phyloP scores from a whole-genome alignment of 1,140 invertebrate species.

The Eurosta solidaginis region DNA sequence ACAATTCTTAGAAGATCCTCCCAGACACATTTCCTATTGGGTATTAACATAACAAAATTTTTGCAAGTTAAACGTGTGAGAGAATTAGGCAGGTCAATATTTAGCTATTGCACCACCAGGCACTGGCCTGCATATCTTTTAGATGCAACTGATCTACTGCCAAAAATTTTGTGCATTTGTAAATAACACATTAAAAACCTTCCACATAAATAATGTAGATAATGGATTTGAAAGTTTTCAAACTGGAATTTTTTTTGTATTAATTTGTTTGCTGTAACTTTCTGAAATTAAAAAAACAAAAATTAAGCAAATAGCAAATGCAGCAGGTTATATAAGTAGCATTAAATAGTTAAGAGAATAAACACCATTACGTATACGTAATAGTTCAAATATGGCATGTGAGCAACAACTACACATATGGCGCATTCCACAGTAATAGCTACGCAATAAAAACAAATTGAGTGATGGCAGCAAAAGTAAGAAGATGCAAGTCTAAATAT shows the following conservation, averaged over 20 bases:
- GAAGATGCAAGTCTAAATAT: too few species aligned
- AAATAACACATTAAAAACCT: neutral
- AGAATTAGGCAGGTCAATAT: neutral
- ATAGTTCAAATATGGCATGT: neutral
- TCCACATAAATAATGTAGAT: neutral
- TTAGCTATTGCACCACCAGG: constrained; percentile 19
- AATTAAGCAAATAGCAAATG: neutral
- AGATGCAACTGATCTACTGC: constrained; percentile 22
- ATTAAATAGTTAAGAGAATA: neutral
- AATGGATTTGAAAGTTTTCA: neutral
- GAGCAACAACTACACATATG: neutral
- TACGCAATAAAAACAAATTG: too few species aligned
- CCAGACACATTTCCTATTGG: neutral
- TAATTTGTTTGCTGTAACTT: neutral
- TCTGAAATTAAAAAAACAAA: neutral
- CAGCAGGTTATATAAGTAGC: neutral
- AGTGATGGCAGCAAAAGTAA: too few species aligned
- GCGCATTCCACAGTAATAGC: too few species aligned
- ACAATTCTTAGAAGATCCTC: too few species aligned
- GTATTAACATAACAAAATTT: neutral
- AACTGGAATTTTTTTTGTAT: constrained; percentile 5
- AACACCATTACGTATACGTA: neutral
- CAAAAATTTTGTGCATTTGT: constrained; percentile 15
- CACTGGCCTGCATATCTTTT: constrained; percentile 1
- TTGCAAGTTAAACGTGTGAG: neutral